Conservation (phyloP, 2,113 vertebrate genomes). For the Thymallus thymallus region DNA sequence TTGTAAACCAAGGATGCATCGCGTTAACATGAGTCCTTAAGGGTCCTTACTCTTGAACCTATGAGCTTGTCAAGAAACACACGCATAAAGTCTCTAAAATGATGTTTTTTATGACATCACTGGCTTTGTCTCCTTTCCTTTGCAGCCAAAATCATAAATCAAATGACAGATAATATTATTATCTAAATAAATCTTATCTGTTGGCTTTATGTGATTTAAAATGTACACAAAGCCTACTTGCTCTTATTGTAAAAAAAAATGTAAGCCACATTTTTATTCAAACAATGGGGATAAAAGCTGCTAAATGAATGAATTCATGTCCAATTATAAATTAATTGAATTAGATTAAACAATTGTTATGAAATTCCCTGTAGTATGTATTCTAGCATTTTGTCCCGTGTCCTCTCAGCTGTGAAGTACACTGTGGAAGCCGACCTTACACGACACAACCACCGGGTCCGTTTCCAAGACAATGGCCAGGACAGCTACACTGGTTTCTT, state of each 20-base stretch:
- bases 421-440: constrained; percentile 78
- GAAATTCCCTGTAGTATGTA: too few relatives aligned
- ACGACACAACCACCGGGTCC: constrained; percentile 77
- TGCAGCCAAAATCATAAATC: background rate
- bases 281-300: too few relatives aligned
- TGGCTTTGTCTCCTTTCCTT: background rate
- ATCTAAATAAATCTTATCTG: background rate
- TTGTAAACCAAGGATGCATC: too few relatives aligned
- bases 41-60: background rate
- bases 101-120: too few relatives aligned
- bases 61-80: background rate
- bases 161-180: background rate
- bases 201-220: too few relatives aligned
- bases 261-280: too few relatives aligned
- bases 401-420: constrained; percentile 77
- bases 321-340: too few relatives aligned
- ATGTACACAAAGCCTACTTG: too few relatives aligned
- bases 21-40: background rate
- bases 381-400: background rate
- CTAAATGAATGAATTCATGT: too few relatives aligned
- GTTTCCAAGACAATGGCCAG: constrained; percentile 66
- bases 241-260: too few relatives aligned
- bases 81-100: too few relatives aligned
- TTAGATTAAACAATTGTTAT: too few relatives aligned
- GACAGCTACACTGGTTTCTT: constrained; percentile 65